Evolutionary conservation across 2,888 invertebrate species (phyloP).

Genomic region (Limnephilus auricula): DNA sequence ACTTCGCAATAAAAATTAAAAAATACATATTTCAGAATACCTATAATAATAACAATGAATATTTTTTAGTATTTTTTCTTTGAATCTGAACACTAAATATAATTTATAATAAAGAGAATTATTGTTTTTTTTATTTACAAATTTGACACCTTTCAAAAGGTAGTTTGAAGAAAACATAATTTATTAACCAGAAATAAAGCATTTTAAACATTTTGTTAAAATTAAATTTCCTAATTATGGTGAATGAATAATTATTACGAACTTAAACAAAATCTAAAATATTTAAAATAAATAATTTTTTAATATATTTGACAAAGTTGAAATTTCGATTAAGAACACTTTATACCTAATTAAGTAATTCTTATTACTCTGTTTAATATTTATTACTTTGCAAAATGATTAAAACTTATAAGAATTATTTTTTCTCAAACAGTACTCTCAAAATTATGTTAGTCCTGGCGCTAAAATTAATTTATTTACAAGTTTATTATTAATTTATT

Average conservation of each 20-base stretch:
- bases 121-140: background rate
- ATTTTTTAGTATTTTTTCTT: background rate
- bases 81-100: background rate
- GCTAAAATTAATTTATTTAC: conserved; percentile 40
- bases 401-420: conserved; percentile 43
- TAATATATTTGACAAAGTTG: conserved; percentile 7
- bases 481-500: conserved; percentile 38
- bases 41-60: background rate
- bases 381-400: conserved; percentile 34
- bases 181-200: background rate
- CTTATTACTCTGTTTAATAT: conserved; percentile 45
- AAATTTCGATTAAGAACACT: conserved; percentile 32
- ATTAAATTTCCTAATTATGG: background rate
- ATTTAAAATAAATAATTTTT: background rate
- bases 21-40: background rate
- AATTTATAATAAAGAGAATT: conserved; percentile 1
- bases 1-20: background rate
- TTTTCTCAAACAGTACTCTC: conserved; percentile 37
- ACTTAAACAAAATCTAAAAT: background rate
- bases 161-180: background rate
- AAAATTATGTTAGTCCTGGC: conserved; percentile 18
- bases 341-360: conserved; percentile 29
- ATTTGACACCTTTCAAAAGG: conserved; percentile 15
- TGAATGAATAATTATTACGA: background rate
- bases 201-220: background rate